Evolutionary conservation across 2,888 invertebrate genomes (phyloP).

Genomic region (Acheta domesticus): DNA sequence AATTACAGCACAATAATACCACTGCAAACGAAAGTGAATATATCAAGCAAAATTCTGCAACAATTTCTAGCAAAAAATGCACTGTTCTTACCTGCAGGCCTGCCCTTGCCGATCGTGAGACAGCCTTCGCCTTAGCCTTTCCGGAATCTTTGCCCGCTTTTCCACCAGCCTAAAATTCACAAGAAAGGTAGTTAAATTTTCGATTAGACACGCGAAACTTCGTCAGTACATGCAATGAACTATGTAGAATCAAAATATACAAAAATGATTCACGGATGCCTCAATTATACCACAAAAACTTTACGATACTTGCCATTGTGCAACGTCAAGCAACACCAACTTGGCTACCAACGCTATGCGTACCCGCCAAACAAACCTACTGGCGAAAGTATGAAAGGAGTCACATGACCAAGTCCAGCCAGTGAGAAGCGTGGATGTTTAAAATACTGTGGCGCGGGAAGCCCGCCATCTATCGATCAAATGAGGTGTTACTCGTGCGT

Average conservation of each 20-base stretch:
- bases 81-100: conserved; percentile 83
- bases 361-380: conserved; percentile 45
- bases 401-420: conserved; percentile 47
- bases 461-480: conserved; percentile 35
- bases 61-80: background rate
- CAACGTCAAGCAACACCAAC: conserved; percentile 29
- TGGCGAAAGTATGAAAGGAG: conserved; percentile 37
- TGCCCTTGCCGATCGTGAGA: conserved; percentile 97
- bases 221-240: conserved; percentile 52
- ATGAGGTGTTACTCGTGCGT: conserved; percentile 22
- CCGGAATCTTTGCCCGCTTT: conserved; percentile 99
- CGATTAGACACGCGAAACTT: conserved; percentile 57
- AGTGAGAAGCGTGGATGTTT: conserved; percentile 41
- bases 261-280: conserved; percentile 43
- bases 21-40: background rate
- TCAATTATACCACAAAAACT: conserved; percentile 45
- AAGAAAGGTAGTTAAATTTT: conserved; percentile 57
- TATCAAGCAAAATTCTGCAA: background rate
- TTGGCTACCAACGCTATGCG: conserved; percentile 39
- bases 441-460: conserved; percentile 31
- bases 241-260: conserved; percentile 41
- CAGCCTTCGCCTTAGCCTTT: conserved; percentile 98
- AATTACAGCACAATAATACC: background rate
- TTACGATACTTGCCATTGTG: conserved; percentile 52
- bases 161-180: conserved; percentile 89